phyloP scores from a whole-genome alignment of 2,113 vertebrate genomes.

The Rhea pennata region DNA sequence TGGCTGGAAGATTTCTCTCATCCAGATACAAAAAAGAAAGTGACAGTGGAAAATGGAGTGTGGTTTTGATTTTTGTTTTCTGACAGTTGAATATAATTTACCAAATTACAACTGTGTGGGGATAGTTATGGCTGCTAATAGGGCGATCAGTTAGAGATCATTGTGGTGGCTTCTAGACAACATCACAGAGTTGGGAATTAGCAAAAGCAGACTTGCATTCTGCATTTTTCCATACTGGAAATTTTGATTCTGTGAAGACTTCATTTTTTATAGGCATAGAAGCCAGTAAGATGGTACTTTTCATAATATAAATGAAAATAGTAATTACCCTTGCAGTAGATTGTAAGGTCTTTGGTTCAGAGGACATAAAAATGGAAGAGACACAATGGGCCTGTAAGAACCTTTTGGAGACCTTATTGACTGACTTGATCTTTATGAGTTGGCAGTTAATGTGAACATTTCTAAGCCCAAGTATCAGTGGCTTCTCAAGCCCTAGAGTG shows the following conservation, averaged over 20 bases:
- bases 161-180: neutral
- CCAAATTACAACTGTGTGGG: neutral
- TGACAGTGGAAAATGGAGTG: neutral
- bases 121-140: neutral
- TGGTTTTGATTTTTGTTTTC: neutral
- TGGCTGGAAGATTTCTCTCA: neutral
- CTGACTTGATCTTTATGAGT: neutral
- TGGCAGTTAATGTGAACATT: neutral
- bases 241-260: neutral
- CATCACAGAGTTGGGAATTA: neutral
- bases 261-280: neutral
- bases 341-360: neutral
- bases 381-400: neutral
- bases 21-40: conserved; percentile 7
- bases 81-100: neutral
- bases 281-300: neutral
- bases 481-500: neutral
- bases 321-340: neutral
- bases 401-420: neutral
- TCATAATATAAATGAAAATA: neutral
- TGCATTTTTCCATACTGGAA: neutral
- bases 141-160: neutral
- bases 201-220: neutral
- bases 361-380: neutral
- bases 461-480: neutral